Conservation (phyloP, 2,888 invertebrate genomes). For the Drosophila algonquin region DNA sequence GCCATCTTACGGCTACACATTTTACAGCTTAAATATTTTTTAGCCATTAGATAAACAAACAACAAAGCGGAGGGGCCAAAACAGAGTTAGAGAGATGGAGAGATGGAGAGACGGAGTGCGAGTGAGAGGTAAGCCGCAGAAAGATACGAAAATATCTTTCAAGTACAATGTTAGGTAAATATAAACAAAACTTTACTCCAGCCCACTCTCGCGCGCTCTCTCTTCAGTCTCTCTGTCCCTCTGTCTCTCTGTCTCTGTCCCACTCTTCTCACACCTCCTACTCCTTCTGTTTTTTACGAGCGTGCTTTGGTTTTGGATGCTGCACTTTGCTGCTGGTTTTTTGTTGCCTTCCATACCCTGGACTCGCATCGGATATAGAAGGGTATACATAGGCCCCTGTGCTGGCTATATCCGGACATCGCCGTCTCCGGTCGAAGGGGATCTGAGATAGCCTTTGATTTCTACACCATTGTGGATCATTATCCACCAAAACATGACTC, state of each 20-base stretch:
- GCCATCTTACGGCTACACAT: slow-evolving; percentile 66
- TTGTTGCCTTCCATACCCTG: slow-evolving; percentile 23
- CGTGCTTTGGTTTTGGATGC: slow-evolving; percentile 32
- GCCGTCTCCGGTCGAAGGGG: too few species aligned
- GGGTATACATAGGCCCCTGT: too few species aligned
- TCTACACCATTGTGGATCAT: too few species aligned
- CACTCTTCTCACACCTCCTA: not conserved
- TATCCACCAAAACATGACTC: too few species aligned
- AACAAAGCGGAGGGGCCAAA: slow-evolving; percentile 28
- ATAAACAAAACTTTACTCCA: slow-evolving; percentile 72
- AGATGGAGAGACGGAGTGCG: not conserved
- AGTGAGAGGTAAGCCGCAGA: slow-evolving; percentile 33
- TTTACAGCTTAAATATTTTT: slow-evolving; percentile 76
- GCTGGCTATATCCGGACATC: too few species aligned
- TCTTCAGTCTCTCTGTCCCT: slow-evolving; percentile 21
- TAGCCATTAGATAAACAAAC: slow-evolving; percentile 80
- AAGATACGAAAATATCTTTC: slow-evolving; percentile 75
- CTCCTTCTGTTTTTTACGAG: not conserved
- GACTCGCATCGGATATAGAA: not conserved
- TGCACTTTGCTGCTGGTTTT: slow-evolving; percentile 60
- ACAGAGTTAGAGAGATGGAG: not conserved
- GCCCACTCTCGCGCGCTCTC: slow-evolving; percentile 15
- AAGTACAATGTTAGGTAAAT: slow-evolving; percentile 82
- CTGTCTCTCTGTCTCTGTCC: slow-evolving; percentile 21
- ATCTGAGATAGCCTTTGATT: too few species aligned